Conservation (phyloP, 2,888 invertebrate species). For the Horisme vitalbata region DNA sequence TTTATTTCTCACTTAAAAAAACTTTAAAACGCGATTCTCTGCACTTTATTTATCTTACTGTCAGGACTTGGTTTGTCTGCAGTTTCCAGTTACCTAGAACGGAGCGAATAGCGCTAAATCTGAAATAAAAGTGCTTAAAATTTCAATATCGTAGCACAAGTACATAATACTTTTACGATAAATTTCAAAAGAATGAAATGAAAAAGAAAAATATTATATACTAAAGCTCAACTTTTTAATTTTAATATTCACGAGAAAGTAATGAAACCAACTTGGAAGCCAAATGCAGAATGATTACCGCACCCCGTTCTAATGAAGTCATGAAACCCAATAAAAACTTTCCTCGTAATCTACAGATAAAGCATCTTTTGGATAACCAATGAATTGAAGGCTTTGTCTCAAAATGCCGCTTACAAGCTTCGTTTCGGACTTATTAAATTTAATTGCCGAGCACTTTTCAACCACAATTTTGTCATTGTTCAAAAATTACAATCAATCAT, state of each 20-base stretch:
- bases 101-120: no score
- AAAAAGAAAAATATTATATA: no score
- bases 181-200: no score
- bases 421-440: conserved; percentile 17
- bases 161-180: no score
- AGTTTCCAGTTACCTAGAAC: no score
- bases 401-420: conserved; percentile 32
- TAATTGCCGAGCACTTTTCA: not conserved
- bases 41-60: no score
- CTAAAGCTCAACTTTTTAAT: not conserved
- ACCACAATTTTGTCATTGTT: not conserved
- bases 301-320: conserved; percentile 17
- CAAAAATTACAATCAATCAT: conserved; percentile 8
- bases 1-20: no score
- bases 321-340: conserved; percentile 30
- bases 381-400: conserved; percentile 36
- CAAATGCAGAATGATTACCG: not conserved
- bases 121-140: no score
- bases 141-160: no score
- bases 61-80: no score
- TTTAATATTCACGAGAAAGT: not conserved
- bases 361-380: conserved; percentile 30
- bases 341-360: conserved; percentile 21
- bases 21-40: no score
- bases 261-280: not conserved